These are phyloP conservation scores for Nyctibius bracteatus DNA, from an alignment of 2,113 vertebrate genomes.

Conservation along the genomic window DNA sequence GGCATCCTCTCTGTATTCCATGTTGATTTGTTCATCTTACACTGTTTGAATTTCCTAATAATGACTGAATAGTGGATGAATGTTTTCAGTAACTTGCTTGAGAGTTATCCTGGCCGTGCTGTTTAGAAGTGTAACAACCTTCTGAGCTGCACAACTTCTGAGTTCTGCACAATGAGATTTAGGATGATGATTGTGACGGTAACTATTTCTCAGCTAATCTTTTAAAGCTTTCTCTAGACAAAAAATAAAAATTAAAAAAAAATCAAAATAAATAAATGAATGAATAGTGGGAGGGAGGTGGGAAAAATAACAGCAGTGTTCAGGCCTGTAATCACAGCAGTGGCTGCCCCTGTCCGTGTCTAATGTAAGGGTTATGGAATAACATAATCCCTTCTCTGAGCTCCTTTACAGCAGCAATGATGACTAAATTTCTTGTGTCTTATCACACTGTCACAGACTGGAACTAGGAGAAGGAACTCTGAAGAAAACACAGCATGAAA, in stretches of 20 bases:
- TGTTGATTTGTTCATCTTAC: conserved; percentile 37
- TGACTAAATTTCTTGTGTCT: conserved; percentile 98
- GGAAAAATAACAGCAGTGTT: conserved; percentile 62
- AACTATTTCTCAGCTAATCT: conserved; percentile 75
- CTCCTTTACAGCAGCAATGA: conserved; percentile 87
- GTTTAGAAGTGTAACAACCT: background rate
- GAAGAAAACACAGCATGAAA: conserved; percentile 94
- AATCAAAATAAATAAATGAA: background rate
- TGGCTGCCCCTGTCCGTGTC: conserved; percentile 83
- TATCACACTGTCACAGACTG: conserved; percentile 97
- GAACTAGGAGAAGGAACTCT: conserved; percentile 90
- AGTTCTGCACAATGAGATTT: background rate
- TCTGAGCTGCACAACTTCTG: background rate
- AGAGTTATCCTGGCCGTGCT: background rate
- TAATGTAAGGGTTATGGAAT: conserved; percentile 94
- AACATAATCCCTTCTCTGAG: conserved; percentile 94
- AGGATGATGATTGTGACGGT: conserved; percentile 54
- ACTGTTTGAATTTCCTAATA: conserved; percentile 19
- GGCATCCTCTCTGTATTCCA: background rate
- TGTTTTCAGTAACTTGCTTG: background rate
- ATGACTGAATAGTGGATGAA: background rate
- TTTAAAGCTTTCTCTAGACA: conserved; percentile 78
- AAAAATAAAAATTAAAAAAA: background rate
- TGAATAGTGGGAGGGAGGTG: background rate
- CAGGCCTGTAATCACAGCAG: conserved; percentile 76